phyloP scores from a whole-genome alignment of 2,113 vertebrate genomes.

The Phainopepla nitens region DNA sequence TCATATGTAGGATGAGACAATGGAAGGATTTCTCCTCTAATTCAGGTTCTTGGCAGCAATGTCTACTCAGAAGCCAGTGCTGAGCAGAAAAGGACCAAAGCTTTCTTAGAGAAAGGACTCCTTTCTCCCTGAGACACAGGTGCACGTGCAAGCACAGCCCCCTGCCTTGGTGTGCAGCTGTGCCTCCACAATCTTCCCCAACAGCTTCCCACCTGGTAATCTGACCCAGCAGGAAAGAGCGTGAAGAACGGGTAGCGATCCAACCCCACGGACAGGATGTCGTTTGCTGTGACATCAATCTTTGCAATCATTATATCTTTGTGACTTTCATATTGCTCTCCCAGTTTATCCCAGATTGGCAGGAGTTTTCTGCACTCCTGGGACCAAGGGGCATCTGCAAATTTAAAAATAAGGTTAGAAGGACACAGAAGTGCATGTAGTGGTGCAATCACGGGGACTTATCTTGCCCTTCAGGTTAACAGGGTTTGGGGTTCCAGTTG shows the following conservation, averaged over 20 bases:
- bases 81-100: neutral
- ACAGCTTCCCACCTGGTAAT: slow-evolving; percentile 26
- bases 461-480: neutral
- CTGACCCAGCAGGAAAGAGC: slow-evolving; percentile 81
- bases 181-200: rapidly evolving
- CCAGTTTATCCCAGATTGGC: slow-evolving; percentile 83
- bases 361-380: slow-evolving; percentile 72
- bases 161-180: neutral
- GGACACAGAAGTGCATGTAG: neutral
- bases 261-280: slow-evolving; percentile 70
- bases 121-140: neutral
- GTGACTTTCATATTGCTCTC: slow-evolving; percentile 68
- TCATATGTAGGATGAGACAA: rapidly evolving
- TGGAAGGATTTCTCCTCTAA: neutral
- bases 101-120: neutral
- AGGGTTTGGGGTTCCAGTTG: neutral
- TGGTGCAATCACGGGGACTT: neutral
- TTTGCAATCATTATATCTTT: slow-evolving; percentile 78
- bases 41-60: neutral
- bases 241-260: slow-evolving; percentile 77
- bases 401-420: neutral
- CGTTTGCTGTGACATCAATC: slow-evolving; percentile 87
- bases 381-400: slow-evolving; percentile 86
- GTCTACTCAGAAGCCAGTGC: neutral
- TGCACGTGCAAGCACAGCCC: rapidly evolving